These are phyloP conservation scores for Spondyliosoma cantharus DNA, from an alignment of 2,797 vertebrate genomes.

Conservation along the genomic window DNA sequence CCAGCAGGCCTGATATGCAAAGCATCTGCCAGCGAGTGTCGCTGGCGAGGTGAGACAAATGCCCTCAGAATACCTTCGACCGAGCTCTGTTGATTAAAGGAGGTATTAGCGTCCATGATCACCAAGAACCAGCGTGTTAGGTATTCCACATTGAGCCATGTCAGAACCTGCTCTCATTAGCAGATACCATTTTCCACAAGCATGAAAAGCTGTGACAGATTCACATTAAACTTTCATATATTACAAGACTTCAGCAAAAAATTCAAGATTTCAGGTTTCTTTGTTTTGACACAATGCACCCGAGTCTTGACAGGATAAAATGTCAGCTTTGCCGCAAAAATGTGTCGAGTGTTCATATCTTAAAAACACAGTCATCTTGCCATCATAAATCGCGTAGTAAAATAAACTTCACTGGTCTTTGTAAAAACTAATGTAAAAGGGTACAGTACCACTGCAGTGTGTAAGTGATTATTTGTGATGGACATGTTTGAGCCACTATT, in stretches of 20 bases:
- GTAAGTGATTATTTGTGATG: background rate
- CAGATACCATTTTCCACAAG: slow-evolving; percentile 49
- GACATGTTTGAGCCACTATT: background rate
- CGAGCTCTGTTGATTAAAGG: slow-evolving; percentile 86
- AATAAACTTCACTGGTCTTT: background rate
- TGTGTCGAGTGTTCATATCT: background rate
- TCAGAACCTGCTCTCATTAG: slow-evolving; percentile 67
- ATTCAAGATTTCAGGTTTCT: slow-evolving; percentile 11
- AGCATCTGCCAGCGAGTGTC: slow-evolving; percentile 85
- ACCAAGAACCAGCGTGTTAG: slow-evolving; percentile 61
- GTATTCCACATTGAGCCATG: slow-evolving; percentile 56
- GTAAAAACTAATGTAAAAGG: background rate
- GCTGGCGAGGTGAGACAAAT: slow-evolving; percentile 83
- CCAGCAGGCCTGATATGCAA: slow-evolving; percentile 89
- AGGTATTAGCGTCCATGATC: slow-evolving; percentile 75
- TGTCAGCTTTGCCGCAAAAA: background rate
- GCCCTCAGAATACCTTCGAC: slow-evolving; percentile 83
- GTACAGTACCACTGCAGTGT: background rate
- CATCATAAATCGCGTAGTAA: background rate
- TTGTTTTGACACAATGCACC: background rate
- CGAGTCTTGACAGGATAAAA: background rate
- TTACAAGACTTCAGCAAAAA: slow-evolving; percentile 25
- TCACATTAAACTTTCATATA: slow-evolving; percentile 48
- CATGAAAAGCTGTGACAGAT: slow-evolving; percentile 22
- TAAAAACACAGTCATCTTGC: slow-evolving; percentile 10